Percentiles rank a stretch among this genome's conserved stretches.
phyloP scores from a whole-genome alignment of 2,113 vertebrate species.

The Vulpes ferrilata region DNA sequence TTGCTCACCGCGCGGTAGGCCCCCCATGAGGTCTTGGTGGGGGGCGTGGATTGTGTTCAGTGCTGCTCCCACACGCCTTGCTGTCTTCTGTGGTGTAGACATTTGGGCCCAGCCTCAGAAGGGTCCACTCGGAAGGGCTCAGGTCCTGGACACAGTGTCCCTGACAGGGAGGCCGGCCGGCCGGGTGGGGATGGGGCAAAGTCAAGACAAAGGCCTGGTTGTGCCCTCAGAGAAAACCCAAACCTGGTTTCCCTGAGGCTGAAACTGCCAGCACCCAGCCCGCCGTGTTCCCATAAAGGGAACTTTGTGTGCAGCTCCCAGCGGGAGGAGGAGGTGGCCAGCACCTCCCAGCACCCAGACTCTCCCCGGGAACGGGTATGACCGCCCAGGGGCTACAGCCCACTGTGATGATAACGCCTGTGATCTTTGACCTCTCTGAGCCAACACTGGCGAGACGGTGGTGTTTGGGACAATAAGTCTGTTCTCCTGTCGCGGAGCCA shows the following conservation, averaged over 20 bases:
- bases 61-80: background rate
- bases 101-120: background rate
- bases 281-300: conserved; percentile 62
- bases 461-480: background rate
- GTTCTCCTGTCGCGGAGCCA: background rate
- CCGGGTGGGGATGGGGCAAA: background rate
- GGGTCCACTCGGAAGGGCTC: background rate
- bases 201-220: conserved; percentile 66
- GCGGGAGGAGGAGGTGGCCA: background rate
- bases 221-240: conserved; percentile 62
- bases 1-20: rapidly evolving
- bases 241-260: conserved; percentile 65
- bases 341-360: background rate
- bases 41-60: rapidly evolving
- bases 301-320: conserved; percentile 65
- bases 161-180: background rate
- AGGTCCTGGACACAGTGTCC: background rate
- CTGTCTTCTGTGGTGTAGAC: background rate
- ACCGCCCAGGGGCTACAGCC: background rate
- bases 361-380: background rate
- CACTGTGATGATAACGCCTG: background rate
- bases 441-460: background rate
- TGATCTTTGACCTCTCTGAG: conserved; percentile 19
- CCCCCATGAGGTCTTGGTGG: background rate
- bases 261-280: background rate